A percentile compares a stretch with the other conserved stretches of the same genome.
Evolutionary conservation across 2,888 invertebrate species (phyloP).

Genomic region (Drosophila ochracea): DNA sequence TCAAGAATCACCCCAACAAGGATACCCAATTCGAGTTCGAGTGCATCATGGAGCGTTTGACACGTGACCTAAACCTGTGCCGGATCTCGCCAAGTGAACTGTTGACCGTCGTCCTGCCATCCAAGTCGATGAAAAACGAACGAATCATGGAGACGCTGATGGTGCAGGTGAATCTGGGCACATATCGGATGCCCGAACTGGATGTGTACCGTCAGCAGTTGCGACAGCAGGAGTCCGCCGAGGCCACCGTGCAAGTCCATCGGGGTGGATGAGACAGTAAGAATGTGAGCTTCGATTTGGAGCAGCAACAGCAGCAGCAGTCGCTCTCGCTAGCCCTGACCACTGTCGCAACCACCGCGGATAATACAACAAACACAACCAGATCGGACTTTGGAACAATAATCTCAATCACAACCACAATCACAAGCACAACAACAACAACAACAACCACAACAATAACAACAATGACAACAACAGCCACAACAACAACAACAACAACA

Average conservation of each 20-base stretch:
- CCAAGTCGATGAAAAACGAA: constrained; percentile 96
- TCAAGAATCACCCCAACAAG: constrained; percentile 91
- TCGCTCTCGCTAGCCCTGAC: constrained; percentile 47
- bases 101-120: constrained; percentile 96
- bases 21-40: constrained; percentile 95
- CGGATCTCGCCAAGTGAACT: constrained; percentile 96
- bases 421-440: constrained; percentile 15
- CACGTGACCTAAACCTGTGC: constrained; percentile 94
- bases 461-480: constrained; percentile 2
- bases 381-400: neutral
- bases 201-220: constrained; percentile 94
- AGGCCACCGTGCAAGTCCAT: constrained; percentile 87
- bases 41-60: constrained; percentile 96
- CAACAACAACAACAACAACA: neutral
- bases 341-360: constrained; percentile 32
- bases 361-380: neutral
- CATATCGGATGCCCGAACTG: constrained; percentile 95
- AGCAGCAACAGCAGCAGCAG: constrained; percentile 70
- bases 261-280: constrained; percentile 85
- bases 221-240: constrained; percentile 95
- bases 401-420: constrained; percentile 10
- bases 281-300: constrained; percentile 85
- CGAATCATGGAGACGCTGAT: constrained; percentile 95
- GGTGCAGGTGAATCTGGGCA: constrained; percentile 96
- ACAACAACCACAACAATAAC: neutral